Conservation (phyloP, 53 echinoderm and acorn worm species). For the Echinometra lucunter region DNA sequence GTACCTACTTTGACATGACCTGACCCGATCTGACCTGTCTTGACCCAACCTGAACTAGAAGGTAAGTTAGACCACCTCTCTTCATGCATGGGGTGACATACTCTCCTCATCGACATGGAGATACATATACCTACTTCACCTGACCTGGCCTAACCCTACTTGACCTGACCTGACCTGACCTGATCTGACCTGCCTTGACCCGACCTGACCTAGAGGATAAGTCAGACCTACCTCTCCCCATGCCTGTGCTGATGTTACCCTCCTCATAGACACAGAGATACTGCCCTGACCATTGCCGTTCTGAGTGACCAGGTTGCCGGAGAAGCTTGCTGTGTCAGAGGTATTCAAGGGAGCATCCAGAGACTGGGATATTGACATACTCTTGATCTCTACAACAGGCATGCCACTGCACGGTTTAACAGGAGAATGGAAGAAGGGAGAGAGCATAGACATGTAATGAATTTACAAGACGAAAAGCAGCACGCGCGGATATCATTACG, state of each 20-base stretch:
- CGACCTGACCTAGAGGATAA: slow-evolving; percentile 86
- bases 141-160: slow-evolving; percentile 72
- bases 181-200: slow-evolving; percentile 65
- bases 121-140: no score
- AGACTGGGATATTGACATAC: slow-evolving; percentile 93
- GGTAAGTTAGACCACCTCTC: no score
- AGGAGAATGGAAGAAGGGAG: not conserved
- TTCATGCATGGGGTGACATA: no score
- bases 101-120: not conserved
- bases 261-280: slow-evolving; percentile 80
- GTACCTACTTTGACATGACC: no score
- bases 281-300: slow-evolving; percentile 95
- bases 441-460: no score
- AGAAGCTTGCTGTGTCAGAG: slow-evolving; percentile 86
- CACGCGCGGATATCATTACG: no score
- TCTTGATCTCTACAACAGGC: slow-evolving; percentile 87
- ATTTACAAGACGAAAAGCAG: no score
- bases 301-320: slow-evolving; percentile 89
- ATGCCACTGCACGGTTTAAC: slow-evolving; percentile 61
- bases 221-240: slow-evolving; percentile 98
- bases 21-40: not conserved
- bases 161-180: slow-evolving; percentile 86
- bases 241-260: slow-evolving; percentile 83
- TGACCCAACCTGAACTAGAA: no score
- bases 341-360: slow-evolving; percentile 92